phyloP scores from a whole-genome alignment of 2,113 vertebrate genomes.

The Felis catus region F.catus_Fca126_mat1.0 CM031420.1:134208501-134209000 shows the following conservation, averaged over 20 bases:
- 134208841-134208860: not conserved
- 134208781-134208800: not conserved
- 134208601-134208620: not conserved
- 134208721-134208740: not conserved
- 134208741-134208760: not conserved
- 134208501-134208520: not conserved
- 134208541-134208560: not conserved
- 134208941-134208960: not conserved
- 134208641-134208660: not conserved
- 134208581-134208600: not conserved
- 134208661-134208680: not conserved
- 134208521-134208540: not conserved
- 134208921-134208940: too few relatives aligned
- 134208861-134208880: not conserved
- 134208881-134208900: not conserved
- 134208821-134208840: not conserved
- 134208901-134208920: not conserved
- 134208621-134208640: not conserved
- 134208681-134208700: not conserved
- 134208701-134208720: not conserved
- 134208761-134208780: not conserved
- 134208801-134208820: not conserved
- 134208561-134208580: not conserved
- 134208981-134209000: not conserved
- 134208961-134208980: not conserved